Evolutionary conservation across 2,113 vertebrate genomes (phyloP), one percentile per base, ranked within the genome.

Genomic region (Dasyprocta punctata): DNA sequence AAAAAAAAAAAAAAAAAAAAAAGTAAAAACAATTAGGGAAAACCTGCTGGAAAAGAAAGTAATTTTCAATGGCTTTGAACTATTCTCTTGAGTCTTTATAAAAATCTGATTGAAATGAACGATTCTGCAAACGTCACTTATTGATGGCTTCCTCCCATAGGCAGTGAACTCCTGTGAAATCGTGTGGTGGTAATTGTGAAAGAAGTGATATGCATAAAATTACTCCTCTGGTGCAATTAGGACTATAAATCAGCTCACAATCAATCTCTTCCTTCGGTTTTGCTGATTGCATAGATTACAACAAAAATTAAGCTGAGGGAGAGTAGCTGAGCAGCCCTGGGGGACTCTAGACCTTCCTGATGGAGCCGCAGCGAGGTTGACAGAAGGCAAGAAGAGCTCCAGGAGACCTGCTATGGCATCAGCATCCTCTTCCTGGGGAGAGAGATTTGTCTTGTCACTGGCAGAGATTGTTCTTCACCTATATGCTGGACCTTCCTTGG

Each of bases 191-290:
- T 99, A 99, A 99, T 99, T 99, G 99, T 99, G 99, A 99, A 99
- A 99, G 99, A 99, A 99, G 99, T 99, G 99, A 99, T 99, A 99
- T 99, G 99, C 99, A 99, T 99, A 99, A 99, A 99, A 99, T 99
- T 99, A 99, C 99, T 99, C 99, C 99, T 99, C 97, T 98, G 91
- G 97, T 98, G 98, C 99, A 99, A 99, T 98, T 99, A 97, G 98
- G 98, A 99, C 99, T 99, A 99, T 99, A 99, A 99, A 99, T 99
- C 99, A 99, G 99, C 98, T 99, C 99, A 98, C 98, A 98, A 98
- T 98, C 99, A 99, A 99, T 99, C 98, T 98, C 98, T 98, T 99
- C 98, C 98, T 99, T 99, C 98, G 98, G 94, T 98, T 98, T 77
- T 88, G 58, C 73, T 90, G 92, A 97, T 97, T 98, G 97, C 86